Percentiles rank a stretch among this genome's conserved stretches.
Evolutionary conservation across 2,888 invertebrate genomes (phyloP).

Genomic region (Drosophila meridionalis): DNA sequence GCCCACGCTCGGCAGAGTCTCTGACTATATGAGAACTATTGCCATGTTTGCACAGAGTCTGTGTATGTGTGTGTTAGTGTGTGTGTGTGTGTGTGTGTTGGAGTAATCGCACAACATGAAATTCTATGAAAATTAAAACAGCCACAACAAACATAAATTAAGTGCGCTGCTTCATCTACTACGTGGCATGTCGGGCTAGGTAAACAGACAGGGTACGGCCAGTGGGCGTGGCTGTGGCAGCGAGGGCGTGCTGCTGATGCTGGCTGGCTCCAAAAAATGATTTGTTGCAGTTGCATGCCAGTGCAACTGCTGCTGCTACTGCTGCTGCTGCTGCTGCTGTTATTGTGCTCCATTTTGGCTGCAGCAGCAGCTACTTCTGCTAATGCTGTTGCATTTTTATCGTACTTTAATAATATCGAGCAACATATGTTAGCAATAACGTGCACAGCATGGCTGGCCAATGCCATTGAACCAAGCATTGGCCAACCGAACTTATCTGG

Average conservation of each 20-base stretch:
- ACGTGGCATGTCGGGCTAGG: slow-evolving; percentile 40
- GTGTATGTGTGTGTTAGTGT: background rate
- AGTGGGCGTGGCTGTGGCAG: background rate
- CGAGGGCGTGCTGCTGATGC: slow-evolving; percentile 6
- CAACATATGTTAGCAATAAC: slow-evolving; percentile 76
- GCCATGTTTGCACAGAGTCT: background rate
- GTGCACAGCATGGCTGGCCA: slow-evolving; percentile 39
- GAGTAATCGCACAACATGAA: slow-evolving; percentile 49
- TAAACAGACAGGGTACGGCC: slow-evolving; percentile 24
- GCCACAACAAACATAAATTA: slow-evolving; percentile 53
- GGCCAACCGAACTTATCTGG: slow-evolving; percentile 18
- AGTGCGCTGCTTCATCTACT: slow-evolving; percentile 39
- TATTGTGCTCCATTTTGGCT: slow-evolving; percentile 37
- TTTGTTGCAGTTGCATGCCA: slow-evolving; percentile 46
- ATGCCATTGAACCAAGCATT: slow-evolving; percentile 7
- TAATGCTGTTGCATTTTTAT: slow-evolving; percentile 45
- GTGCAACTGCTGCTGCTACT: slow-evolving; percentile 15
- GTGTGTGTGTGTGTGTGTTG: background rate
- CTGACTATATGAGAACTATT: slow-evolving; percentile 2
- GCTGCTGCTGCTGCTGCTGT: slow-evolving; percentile 3
- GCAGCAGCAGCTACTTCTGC: slow-evolving; percentile 28
- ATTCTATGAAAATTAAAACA: slow-evolving; percentile 51
- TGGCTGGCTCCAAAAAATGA: slow-evolving; percentile 36
- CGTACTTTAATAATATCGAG: slow-evolving; percentile 63
- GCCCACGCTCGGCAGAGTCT: background rate